Percentiles rank a stretch among this genome's conserved stretches.
Conservation (phyloP, 2,888 invertebrate genomes). For the Caenorhabditis sp. region DNA sequence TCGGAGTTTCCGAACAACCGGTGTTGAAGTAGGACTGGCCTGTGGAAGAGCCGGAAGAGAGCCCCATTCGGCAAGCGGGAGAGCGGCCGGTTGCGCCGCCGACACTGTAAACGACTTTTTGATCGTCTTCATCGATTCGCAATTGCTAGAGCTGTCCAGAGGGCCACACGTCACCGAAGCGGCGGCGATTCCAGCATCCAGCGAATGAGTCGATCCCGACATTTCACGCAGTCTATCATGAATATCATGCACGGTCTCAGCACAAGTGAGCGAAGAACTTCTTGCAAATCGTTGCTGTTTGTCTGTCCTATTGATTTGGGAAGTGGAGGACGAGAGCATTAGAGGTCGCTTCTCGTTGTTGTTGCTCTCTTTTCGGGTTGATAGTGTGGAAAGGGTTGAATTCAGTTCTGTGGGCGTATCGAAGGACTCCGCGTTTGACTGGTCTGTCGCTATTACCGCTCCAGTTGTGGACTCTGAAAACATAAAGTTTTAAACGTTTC, state of each 20-base stretch:
- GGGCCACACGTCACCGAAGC: constrained; percentile 29
- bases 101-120: constrained; percentile 55
- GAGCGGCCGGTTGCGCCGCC: constrained; percentile 7
- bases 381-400: too few relatives aligned
- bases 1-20: constrained; percentile 61
- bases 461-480: constrained; percentile 8
- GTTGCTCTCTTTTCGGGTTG: constrained; percentile 14
- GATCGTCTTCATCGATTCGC: constrained; percentile 65
- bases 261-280: constrained; percentile 68
- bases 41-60: constrained; percentile 64
- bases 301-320: constrained; percentile 21
- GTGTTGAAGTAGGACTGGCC: constrained; percentile 52
- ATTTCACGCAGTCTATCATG: constrained; percentile 67
- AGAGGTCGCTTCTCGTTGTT: constrained; percentile 40
- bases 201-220: constrained; percentile 65
- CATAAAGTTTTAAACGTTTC: background rate
- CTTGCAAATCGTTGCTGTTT: constrained; percentile 54
- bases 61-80: constrained; percentile 61
- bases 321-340: constrained; percentile 18
- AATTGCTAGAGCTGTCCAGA: constrained; percentile 58
- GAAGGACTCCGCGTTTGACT: background rate
- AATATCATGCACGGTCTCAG: constrained; percentile 69
- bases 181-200: constrained; percentile 55
- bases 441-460: background rate
- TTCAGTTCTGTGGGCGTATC: too few relatives aligned